Evolutionary conservation across 2,113 vertebrate genomes (phyloP).

Genomic region (Vireo altiloquus): DNA sequence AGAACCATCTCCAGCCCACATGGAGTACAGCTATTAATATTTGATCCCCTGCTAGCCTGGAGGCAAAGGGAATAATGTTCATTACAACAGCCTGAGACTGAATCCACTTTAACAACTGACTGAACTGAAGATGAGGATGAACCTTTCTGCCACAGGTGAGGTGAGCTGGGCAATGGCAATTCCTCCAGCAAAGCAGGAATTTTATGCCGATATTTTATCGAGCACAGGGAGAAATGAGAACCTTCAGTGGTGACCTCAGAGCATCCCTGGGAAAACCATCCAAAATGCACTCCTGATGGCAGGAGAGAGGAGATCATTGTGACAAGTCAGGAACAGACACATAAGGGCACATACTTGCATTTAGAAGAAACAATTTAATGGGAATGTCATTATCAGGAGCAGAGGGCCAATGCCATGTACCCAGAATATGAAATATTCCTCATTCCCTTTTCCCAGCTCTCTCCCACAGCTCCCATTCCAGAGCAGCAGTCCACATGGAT

Average conservation of each 20-base stretch:
- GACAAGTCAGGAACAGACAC: not conserved
- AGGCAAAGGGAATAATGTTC: conserved; percentile 54
- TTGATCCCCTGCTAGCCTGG: conserved; percentile 47
- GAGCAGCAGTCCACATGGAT: accelerated
- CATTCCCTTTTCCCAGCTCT: not conserved
- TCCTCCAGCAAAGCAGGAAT: not conserved
- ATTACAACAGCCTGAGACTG: not conserved
- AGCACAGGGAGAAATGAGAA: not conserved
- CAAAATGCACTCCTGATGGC: not conserved
- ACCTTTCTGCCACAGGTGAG: not conserved
- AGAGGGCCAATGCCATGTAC: not conserved
- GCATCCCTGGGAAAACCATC: not conserved
- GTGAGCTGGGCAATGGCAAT: accelerated
- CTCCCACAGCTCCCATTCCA: not conserved
- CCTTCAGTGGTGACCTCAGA: not conserved
- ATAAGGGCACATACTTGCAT: not conserved
- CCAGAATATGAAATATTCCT: not conserved
- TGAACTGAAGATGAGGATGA: not conserved
- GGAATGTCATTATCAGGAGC: not conserved
- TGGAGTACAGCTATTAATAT: conserved; percentile 54
- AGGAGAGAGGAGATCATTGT: not conserved
- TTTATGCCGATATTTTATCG: not conserved
- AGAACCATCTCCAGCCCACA: not conserved
- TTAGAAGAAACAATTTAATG: not conserved
- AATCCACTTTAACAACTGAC: not conserved